Evolutionary conservation across 2,797 vertebrate species (phyloP), one percentile per base, ranked within the genome.

Genomic region (Huso huso): DNA sequence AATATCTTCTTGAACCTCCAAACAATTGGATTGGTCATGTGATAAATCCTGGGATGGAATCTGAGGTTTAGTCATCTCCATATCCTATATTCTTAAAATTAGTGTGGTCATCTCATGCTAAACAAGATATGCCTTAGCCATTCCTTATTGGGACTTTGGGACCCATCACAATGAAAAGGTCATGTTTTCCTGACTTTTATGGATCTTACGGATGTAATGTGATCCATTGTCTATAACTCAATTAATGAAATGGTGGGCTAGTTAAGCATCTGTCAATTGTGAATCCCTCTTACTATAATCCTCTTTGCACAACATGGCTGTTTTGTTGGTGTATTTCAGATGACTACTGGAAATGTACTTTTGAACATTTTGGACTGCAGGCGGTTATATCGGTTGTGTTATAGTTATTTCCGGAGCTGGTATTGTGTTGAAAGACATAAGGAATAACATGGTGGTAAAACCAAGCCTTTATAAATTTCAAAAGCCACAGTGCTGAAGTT

Each of bases 361-460:
- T 62, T n/a, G 10, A 62, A 62, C 60, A 18, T 62, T 62, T 37
- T 62, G 37, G 10, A 11, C 8, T 18, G 10, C 49, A 11, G 48
- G 18, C 18, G 18, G 18, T 18, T 18, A 18, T 18, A 18, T 52
- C 49, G 12, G 66, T 52, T 67, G 59, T 48, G 49, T 10, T 10
- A 50, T 15, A 51, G 12, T n/a, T 13, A 55, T 71, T 68, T 51
- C 58, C 67, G 65, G 69, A 62, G 70, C 61, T 70, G 74, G 74
- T 70, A 62, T 62, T 66, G 12, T 23, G 60, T 66, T 66, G 70
- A 74, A 69, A 70, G 66, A 73, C 71, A 70, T 70, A 76, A 75
- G 74, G 72, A 66, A 74, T 83, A 81, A 81, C 81, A 74, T 68
- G 13, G 61, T 65, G 67, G 63, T 65, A 37, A 37, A 80, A 73